phyloP scores from a whole-genome alignment of 2,797 vertebrate genomes.

The Scolopax bukidnonensis region DNA sequence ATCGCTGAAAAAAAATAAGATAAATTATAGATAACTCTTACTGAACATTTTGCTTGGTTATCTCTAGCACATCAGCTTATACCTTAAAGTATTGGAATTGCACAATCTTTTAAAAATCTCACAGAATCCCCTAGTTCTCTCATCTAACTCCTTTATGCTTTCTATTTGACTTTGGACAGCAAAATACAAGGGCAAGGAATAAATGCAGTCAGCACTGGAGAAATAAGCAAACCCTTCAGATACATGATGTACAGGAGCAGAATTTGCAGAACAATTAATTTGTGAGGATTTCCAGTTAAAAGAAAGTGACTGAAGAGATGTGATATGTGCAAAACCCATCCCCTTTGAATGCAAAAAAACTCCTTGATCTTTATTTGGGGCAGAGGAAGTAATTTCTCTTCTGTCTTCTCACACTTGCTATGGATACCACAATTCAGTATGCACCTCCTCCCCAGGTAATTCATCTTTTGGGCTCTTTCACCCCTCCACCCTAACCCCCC shows the following conservation, averaged over 20 bases:
- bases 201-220: background rate
- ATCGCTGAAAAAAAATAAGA: background rate
- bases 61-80: background rate
- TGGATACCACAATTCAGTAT: background rate
- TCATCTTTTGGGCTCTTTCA: conserved; percentile 31
- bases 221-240: background rate
- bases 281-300: conserved; percentile 54
- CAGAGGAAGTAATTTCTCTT: conserved; percentile 57
- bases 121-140: background rate
- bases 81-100: background rate
- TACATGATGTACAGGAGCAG: background rate
- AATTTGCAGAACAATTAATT: conserved; percentile 20
- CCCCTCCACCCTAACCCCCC: background rate
- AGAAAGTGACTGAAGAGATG: conserved; percentile 21
- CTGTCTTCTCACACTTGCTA: conserved; percentile 34
- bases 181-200: background rate
- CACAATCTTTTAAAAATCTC: background rate
- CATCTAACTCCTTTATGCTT: background rate
- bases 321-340: background rate
- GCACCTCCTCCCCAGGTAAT: conserved; percentile 36
- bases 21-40: background rate
- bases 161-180: background rate
- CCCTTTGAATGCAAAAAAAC: conserved; percentile 49
- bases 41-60: background rate
- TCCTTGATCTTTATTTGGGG: conserved; percentile 51